A percentile compares a stretch with the other conserved stretches of the same genome.
These are phyloP conservation scores for Drosophila rellima DNA, from an alignment of 2,888 invertebrate species.

Conservation along the genomic window DNA sequence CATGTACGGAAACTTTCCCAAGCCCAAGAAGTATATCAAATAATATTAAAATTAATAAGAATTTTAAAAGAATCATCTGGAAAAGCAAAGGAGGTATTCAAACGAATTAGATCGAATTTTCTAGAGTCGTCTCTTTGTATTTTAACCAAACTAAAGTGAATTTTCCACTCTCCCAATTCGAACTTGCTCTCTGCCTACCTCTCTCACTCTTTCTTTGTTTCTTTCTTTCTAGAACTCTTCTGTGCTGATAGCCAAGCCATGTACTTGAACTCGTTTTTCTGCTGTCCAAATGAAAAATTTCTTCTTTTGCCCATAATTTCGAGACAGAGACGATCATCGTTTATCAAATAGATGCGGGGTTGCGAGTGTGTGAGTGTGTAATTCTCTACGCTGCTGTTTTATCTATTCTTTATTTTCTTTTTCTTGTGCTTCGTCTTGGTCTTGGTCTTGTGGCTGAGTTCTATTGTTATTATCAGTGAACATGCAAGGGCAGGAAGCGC, in stretches of 20 bases:
- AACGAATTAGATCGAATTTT: background rate
- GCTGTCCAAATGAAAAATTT: conserved; percentile 33
- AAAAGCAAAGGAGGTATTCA: background rate
- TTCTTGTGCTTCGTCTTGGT: conserved; percentile 12
- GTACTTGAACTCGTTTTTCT: conserved; percentile 65
- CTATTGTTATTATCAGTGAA: conserved; percentile 65
- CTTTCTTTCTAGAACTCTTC: conserved; percentile 25
- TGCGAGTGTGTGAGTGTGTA: conserved; percentile 7
- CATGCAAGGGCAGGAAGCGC: conserved; percentile 76
- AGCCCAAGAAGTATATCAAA: background rate
- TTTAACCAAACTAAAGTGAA: background rate
- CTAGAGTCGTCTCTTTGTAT: conserved; percentile 3
- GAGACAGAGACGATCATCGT: conserved; percentile 31
- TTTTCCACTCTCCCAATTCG: background rate
- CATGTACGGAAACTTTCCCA: background rate
- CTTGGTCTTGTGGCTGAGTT: conserved; percentile 23
- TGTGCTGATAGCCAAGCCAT: conserved; percentile 8
- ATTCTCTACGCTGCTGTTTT: conserved; percentile 12
- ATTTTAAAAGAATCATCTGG: background rate
- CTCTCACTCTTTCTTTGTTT: background rate
- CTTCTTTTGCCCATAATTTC: conserved; percentile 25
- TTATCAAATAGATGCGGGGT: conserved; percentile 43
- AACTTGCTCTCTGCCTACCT: conserved; percentile 8
- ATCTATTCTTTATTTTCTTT: conserved; percentile 12
- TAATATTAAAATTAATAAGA: background rate